Evolutionary conservation across 2,113 vertebrate species (phyloP), one percentile per base, ranked within the genome.

Genomic region (Phyllostomus discolor): DNA sequence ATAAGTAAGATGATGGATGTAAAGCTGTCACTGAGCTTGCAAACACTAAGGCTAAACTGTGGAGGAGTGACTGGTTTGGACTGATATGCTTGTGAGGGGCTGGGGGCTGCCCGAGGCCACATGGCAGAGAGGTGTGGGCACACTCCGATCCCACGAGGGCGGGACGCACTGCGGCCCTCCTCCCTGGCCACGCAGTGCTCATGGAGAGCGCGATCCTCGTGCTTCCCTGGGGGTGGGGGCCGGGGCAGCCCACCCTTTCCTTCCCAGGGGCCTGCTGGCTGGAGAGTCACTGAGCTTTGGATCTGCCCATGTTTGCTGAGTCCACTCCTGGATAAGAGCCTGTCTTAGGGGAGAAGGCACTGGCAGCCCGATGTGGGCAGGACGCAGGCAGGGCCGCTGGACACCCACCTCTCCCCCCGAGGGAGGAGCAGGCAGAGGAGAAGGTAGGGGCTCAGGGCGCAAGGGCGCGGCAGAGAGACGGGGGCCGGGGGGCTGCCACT

Each of bases 141-240:
- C 0, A 0, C 54, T 69, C 64, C 1, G 4, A 35, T 41, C 54
- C 67, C 24, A 7, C 0, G 5, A n/a, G 41, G 41, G 15, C 0
- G 1, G 54, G 50, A 59, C 46, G 33, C 35, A 17, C 81, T n/a
- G 52, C 35, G 1, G 22, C 19, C 64, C 46, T 12, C 4, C 33
- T 17, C 4, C 33, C 83, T 17, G 62, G 64, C 52, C 38, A 26
- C n/a, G 64, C 38, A 7, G 3, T 31, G 69, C 69, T 70, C 72
- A 72, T 5, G 10, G 67, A 52, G 72, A 46, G 57, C 11, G 31
- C 43, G 10, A 2, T 22, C 24, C 73, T 81, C 10, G 14, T 7
- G 70, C 17, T 78, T 46, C 52, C 50, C n/a, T 31, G 38, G 12
- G 24, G 38, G 57, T 20, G 5, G 52, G 16, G 52, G 2, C 16